Percentiles rank a stretch among this genome's conserved stretches.
phyloP scores from a whole-genome alignment of 2,113 vertebrate species.

The Hyaena hyaena region DNA sequence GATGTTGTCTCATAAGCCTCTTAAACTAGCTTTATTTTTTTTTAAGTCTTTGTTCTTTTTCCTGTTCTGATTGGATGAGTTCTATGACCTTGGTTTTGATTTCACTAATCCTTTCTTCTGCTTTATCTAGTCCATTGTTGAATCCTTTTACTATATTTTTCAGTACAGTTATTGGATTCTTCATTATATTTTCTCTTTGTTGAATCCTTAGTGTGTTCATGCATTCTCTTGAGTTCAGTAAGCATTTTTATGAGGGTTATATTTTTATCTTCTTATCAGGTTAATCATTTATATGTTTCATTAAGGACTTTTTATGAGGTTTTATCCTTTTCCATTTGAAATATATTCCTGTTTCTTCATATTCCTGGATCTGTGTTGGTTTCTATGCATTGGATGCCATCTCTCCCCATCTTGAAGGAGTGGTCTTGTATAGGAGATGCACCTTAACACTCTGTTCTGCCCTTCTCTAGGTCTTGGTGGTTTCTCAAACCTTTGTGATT shows the following conservation, averaged over 20 bases:
- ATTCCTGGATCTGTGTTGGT: neutral
- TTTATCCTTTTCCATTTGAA: neutral
- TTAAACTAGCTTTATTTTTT: neutral
- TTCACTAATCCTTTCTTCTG: neutral
- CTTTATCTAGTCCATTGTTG: neutral
- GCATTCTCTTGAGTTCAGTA: neutral
- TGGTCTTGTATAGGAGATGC: neutral
- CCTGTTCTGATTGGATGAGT: neutral
- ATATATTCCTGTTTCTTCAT: neutral
- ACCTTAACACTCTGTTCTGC: neutral
- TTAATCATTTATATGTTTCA: neutral
- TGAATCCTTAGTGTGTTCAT: neutral
- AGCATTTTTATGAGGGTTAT: neutral
- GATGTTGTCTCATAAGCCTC: neutral
- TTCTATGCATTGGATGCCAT: neutral
- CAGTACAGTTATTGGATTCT: neutral
- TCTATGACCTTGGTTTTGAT: neutral
- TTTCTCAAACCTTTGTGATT: neutral
- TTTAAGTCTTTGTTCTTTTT: neutral
- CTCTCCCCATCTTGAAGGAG: neutral
- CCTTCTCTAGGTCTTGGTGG: neutral
- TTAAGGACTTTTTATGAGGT: neutral
- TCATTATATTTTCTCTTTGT: neutral
- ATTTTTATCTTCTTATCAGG: neutral
- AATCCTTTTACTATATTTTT: neutral